These are phyloP conservation scores for Thymelicus lineola DNA, from an alignment of 2,888 invertebrate genomes.

Conservation along the genomic window DNA sequence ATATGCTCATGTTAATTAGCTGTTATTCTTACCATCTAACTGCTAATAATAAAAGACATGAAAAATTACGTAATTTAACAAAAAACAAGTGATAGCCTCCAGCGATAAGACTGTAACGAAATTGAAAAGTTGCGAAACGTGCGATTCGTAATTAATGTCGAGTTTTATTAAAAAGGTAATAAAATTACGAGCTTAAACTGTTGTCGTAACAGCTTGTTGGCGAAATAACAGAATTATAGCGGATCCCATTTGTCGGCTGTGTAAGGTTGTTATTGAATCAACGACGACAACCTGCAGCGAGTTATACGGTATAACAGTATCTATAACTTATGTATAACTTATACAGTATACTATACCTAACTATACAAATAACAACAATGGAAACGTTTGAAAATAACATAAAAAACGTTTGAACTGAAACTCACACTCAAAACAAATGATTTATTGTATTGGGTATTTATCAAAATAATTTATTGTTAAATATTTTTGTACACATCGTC, in stretches of 20 bases:
- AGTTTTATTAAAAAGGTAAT: conserved; percentile 47
- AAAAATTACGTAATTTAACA: conserved; percentile 9
- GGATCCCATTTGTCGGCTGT: conserved; percentile 76
- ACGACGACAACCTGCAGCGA: conserved; percentile 56
- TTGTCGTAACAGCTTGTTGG: conserved; percentile 64
- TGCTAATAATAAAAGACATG: background rate
- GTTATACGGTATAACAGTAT: too few relatives aligned
- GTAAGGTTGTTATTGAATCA: conserved; percentile 69
- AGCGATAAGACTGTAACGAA: conserved; percentile 21
- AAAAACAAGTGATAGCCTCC: background rate
- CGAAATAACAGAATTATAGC: conserved; percentile 76
- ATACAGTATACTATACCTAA: too few relatives aligned
- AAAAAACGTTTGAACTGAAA: too few relatives aligned
- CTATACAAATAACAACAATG: too few relatives aligned
- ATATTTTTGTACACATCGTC: too few relatives aligned
- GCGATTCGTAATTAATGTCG: conserved; percentile 46
- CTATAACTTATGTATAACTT: too few relatives aligned
- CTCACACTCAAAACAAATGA: too few relatives aligned
- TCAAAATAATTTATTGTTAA: too few relatives aligned
- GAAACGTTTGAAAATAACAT: too few relatives aligned
- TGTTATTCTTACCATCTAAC: background rate
- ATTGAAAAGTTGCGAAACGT: conserved; percentile 31
- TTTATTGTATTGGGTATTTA: too few relatives aligned
- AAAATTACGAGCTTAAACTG: conserved; percentile 61
- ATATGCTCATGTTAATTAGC: background rate